Evolutionary conservation across 2,888 invertebrate genomes (phyloP), one percentile per base, ranked within the genome.

Genomic region (Eumerus sabulonum): DNA sequence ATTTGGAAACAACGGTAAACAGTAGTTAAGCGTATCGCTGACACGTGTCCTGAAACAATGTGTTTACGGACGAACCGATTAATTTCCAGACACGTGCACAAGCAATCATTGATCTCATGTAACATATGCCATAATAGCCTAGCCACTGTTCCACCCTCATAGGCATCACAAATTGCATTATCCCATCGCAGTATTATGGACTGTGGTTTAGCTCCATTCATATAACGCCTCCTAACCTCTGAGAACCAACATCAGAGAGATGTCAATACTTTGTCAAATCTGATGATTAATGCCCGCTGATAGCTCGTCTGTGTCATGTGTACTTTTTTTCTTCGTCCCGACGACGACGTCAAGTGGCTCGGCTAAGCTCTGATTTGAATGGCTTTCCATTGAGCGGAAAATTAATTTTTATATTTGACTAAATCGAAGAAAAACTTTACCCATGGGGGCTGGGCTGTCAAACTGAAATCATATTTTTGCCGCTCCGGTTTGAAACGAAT

Each of bases 311-410:
- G 27, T 27, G 27, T 27, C 27, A 27, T 27, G 7, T 62, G 45
- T 19, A 54, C 40, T 42, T 60, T 66, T 72, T 42, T 53, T 59
- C 35, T 35, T 40, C n/a, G 0, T 2, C 59, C 53, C 68, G 68
- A 73, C 27, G 7, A 74, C 60, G 64, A 74, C 45, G 40, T 73
- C 44, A 66, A 60, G 54, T 59, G 73, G 53, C 77, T 44, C 27
- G 44, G 82, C 77, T 82, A 84, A 84, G 85, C 86, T 86, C 83
- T 85, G 85, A 86, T 86, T 85, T 87, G 85, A 87, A 86, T 85
- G 83, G 85, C 84, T 86, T 86, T 86, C 85, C 87, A 86, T 84
- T 85, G 85, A 87, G 87, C 85, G 87, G 87, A 88, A 88, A 87
- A 88, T 86, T 85, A 86, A 86, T 85, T 87, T 70, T 53, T 48